These are phyloP conservation scores for Macaria liturata DNA, from an alignment of 2,888 invertebrate genomes.

Conservation along the genomic window DNA sequence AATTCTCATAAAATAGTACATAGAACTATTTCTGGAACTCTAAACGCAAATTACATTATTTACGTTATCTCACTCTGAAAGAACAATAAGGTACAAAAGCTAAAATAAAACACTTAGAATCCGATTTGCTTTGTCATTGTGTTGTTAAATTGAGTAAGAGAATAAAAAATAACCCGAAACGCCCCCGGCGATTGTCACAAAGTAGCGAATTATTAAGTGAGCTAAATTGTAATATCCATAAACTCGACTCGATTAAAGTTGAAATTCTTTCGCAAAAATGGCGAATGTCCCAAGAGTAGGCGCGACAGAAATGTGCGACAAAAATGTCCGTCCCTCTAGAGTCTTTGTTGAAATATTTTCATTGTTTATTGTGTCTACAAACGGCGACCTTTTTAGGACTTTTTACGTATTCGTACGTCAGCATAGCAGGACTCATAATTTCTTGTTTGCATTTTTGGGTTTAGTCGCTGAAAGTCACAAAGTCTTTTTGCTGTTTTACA, in stretches of 20 bases:
- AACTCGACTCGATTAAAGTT: conserved; percentile 28
- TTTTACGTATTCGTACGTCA: conserved; percentile 4
- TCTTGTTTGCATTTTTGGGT: background rate
- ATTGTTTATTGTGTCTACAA: conserved; percentile 22
- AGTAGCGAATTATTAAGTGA: conserved; percentile 26
- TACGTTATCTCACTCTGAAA: no score
- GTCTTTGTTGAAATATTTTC: conserved; percentile 21
- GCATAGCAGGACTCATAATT: background rate
- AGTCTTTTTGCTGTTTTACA: no score
- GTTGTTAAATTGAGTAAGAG: conserved; percentile 16
- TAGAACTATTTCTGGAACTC: no score
- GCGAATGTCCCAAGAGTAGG: conserved; percentile 20
- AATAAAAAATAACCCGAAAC: conserved; percentile 16
- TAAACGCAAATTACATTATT: no score
- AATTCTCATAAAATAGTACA: no score
- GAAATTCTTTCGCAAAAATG: conserved; percentile 25
- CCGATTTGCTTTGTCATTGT: background rate
- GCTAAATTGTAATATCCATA: conserved; percentile 29
- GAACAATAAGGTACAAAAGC: no score
- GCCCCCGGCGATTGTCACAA: conserved; percentile 10
- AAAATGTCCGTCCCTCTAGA: conserved; percentile 14
- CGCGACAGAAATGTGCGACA: conserved; percentile 14
- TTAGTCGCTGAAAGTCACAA: no score
- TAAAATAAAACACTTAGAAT: no score
- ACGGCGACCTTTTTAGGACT: conserved; percentile 6